These are phyloP conservation scores for Melanotaenia pygmaea DNA, from an alignment of 2,797 vertebrate genomes.

Conservation along the genomic window DNA sequence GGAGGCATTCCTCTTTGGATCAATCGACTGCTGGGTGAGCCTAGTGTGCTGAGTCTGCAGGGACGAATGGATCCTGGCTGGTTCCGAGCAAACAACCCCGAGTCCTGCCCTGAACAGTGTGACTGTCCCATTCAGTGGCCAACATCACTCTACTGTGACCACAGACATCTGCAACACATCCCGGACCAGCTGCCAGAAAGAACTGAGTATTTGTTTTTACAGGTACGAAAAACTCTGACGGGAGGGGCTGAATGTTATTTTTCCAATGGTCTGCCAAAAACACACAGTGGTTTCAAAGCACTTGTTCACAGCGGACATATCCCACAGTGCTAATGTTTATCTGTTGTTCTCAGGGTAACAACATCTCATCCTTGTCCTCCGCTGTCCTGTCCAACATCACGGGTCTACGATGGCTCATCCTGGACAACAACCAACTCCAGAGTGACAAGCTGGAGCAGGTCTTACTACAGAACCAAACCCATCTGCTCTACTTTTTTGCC, in stretches of 20 bases:
- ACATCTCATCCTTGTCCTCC: constrained; percentile 70
- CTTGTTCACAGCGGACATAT: neutral
- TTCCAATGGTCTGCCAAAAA: constrained; percentile 11
- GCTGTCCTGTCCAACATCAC: constrained; percentile 70
- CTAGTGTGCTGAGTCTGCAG: constrained; percentile 80
- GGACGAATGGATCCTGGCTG: constrained; percentile 74
- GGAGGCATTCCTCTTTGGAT: constrained; percentile 83
- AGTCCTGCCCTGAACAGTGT: constrained; percentile 77
- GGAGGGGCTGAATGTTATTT: constrained; percentile 1
- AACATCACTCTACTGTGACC: constrained; percentile 82
- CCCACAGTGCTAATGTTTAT: neutral
- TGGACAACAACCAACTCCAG: constrained; percentile 81
- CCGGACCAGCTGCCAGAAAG: constrained; percentile 65
- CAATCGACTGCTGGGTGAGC: constrained; percentile 79
- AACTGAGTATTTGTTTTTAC: constrained; percentile 83
- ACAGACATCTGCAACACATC: constrained; percentile 64
- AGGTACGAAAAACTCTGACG: constrained; percentile 60
- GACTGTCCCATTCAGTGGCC: constrained; percentile 86
- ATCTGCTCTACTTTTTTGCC: constrained; percentile 79
- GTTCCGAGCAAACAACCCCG: constrained; percentile 73
- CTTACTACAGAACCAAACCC: constrained; percentile 70
- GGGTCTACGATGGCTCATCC: constrained; percentile 80
- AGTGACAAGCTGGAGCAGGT: constrained; percentile 59
- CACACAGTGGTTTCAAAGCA: neutral
- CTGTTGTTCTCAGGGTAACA: constrained; percentile 74